Evolutionary conservation across 1,140 invertebrate genomes (phyloP).

Genomic region (Drosophila truncata): DNA sequence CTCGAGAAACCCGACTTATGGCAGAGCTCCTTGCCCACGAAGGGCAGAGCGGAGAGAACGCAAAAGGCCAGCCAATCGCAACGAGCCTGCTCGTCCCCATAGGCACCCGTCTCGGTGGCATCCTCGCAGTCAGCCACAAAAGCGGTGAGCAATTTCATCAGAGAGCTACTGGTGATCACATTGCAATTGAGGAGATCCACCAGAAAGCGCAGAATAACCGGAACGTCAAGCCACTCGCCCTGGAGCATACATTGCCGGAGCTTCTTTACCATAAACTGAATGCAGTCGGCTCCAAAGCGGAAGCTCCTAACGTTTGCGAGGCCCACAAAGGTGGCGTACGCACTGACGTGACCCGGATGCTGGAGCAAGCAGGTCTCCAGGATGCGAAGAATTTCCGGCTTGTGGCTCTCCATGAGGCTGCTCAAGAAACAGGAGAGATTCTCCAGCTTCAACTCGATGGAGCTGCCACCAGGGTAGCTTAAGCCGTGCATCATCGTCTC

Average conservation of each 20-base stretch:
- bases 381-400: slow-evolving; percentile 94
- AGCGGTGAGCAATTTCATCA: slow-evolving; percentile 95
- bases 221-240: slow-evolving; percentile 94
- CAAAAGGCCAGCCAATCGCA: slow-evolving; percentile 98
- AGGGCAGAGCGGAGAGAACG: slow-evolving; percentile 96
- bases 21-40: slow-evolving; percentile 97
- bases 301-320: slow-evolving; percentile 98
- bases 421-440: slow-evolving; percentile 26
- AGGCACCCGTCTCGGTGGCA: slow-evolving; percentile 87
- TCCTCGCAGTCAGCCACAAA: slow-evolving; percentile 96
- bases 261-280: slow-evolving; percentile 95
- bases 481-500: slow-evolving; percentile 30
- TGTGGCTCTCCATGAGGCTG: slow-evolving; percentile 11
- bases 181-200: slow-evolving; percentile 98
- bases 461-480: not conserved
- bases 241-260: slow-evolving; percentile 95
- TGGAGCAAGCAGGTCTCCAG: slow-evolving; percentile 95
- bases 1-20: slow-evolving; percentile 97
- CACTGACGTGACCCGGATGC: slow-evolving; percentile 98
- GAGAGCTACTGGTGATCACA: slow-evolving; percentile 95
- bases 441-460: slow-evolving; percentile 36
- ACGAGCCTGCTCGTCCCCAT: slow-evolving; percentile 87
- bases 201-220: slow-evolving; percentile 94
- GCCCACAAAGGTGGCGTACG: slow-evolving; percentile 98
- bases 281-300: slow-evolving; percentile 98